Base-by-base conservation (phyloP, 2,888 invertebrate species). In the Dryobota labecula region DNA sequence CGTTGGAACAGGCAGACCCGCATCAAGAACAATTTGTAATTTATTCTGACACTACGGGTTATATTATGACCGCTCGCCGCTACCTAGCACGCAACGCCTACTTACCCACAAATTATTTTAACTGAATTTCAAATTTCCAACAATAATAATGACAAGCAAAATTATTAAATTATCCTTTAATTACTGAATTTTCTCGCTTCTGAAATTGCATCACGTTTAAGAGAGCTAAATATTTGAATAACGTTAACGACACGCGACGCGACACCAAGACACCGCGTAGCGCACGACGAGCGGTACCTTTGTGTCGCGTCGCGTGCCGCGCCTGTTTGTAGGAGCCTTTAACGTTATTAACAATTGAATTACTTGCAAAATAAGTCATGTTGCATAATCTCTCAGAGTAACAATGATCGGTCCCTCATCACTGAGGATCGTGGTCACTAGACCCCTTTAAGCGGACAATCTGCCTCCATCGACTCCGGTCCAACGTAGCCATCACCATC, bases 11-110 rank as follows among this genome's bases (percentile, higher is more conserved):
- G 65, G 54, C 63, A 68, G 61, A 20, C 49, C 58, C 49, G 38
- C 64, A 75, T 73, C 54, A 73, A 65, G 27, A 65, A 66, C 61
- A 73, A 64, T 76, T 83, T 70, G 72, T 64, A 75, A 72, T 69
- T 78, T 77, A 74, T 71, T 72, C 66, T 41, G 51, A 65, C 33
- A 60, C 60, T 54, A 51, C 41, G 43, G 33, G 38, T n/a, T n/a
- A n/a, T 77, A 53, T 64, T 75, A 71, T 54, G 49, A 61, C 41
- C 33, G 49, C 24, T n/a, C n/a, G 33, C 24, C 20, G 11, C 57
- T 64, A 56, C 47, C 18, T 53, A 54, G 53, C 76, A 79, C 71
- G 70, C 73, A 57, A 72, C 53, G 47, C 30, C 27, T 47, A n/a
- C n/a, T n/a, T n/a, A 51, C 47, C 51, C n/a, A 62, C 53, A 27